phyloP scores from a whole-genome alignment of 2,113 vertebrate genomes.

The Eira barbara region DNA sequence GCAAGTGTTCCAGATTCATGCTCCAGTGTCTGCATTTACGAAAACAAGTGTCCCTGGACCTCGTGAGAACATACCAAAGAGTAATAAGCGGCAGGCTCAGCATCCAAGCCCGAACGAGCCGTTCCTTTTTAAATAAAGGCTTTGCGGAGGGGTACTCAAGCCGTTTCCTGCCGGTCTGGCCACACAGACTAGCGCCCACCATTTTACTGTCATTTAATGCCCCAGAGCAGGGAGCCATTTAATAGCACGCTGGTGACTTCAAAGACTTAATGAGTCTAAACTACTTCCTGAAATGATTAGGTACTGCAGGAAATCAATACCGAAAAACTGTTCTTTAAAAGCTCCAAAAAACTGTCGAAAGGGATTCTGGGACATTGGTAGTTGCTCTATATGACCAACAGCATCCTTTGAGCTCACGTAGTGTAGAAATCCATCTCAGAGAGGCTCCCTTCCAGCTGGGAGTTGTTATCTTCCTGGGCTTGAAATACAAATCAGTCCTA shows the following conservation, averaged over 20 bases:
- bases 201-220: not conserved
- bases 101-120: slow-evolving; percentile 15
- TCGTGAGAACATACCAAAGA: slow-evolving; percentile 5
- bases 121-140: slow-evolving; percentile 35
- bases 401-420: not conserved
- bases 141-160: not conserved
- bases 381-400: slow-evolving; percentile 32
- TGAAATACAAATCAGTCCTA: not conserved
- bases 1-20: slow-evolving; percentile 29
- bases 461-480: not conserved
- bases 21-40: not conserved
- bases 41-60: slow-evolving; percentile 32
- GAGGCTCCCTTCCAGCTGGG: not conserved
- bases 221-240: not conserved
- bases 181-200: not conserved
- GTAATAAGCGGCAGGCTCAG: slow-evolving; percentile 32
- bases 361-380: slow-evolving; percentile 41
- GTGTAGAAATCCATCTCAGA: slow-evolving; percentile 13
- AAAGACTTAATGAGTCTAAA: slow-evolving; percentile 48
- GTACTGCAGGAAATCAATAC: not conserved
- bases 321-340: slow-evolving; percentile 50
- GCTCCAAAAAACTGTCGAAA: slow-evolving; percentile 23
- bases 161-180: slow-evolving; percentile 27
- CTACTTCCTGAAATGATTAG: slow-evolving; percentile 56
- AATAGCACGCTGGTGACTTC: slow-evolving; percentile 44